Conservation (phyloP, 2,113 vertebrate genomes). For the Vulpes lagopus region DNA sequence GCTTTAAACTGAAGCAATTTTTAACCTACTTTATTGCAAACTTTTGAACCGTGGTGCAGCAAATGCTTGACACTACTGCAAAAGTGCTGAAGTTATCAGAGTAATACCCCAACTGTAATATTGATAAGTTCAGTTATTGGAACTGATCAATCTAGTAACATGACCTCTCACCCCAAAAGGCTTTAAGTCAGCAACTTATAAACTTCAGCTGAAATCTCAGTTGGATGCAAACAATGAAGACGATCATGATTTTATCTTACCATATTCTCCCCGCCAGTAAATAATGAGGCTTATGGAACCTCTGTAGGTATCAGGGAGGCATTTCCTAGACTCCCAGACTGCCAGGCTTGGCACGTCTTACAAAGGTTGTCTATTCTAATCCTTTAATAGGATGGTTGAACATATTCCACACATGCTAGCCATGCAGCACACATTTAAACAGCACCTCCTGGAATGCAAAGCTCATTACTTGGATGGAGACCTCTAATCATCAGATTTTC, state of each 20-base stretch:
- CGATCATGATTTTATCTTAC: too few relatives aligned
- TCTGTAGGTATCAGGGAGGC: neutral
- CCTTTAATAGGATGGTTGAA: neutral
- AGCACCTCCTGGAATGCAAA: neutral
- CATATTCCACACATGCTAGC: neutral
- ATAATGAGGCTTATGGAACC: neutral
- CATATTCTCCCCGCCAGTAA: neutral
- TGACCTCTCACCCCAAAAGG: neutral
- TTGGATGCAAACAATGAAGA: neutral
- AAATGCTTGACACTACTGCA: slow-evolving; percentile 11
- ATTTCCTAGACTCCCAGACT: neutral
- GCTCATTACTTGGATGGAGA: neutral
- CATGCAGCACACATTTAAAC: neutral
- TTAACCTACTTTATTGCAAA: neutral
- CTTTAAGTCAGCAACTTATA: slow-evolving; percentile 25
- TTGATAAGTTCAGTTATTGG: neutral
- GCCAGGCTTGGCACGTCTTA: neutral
- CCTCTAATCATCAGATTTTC: neutral
- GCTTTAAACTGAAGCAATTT: neutral
- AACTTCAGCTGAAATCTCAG: neutral
- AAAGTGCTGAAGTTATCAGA: neutral
- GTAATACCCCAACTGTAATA: neutral
- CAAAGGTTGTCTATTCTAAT: neutral
- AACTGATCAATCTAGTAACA: neutral
- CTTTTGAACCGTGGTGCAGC: neutral